Evolutionary conservation across 2,797 vertebrate species (phyloP).

Genomic region (Corythornis leucogaster): DNA sequence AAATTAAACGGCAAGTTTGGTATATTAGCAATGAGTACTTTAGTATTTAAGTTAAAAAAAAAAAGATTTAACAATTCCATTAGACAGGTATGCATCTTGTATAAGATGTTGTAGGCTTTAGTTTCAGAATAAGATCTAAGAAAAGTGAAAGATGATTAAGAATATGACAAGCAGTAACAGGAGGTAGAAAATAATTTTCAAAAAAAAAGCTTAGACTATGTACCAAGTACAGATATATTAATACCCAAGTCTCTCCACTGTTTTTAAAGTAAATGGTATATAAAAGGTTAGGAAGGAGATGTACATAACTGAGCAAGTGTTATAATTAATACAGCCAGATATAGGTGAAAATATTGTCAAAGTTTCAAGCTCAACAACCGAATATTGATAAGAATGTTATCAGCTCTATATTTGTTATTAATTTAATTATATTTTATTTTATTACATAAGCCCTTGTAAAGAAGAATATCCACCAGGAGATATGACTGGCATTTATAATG

Average conservation of each 20-base stretch:
- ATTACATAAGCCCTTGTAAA: neutral
- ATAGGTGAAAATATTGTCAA: neutral
- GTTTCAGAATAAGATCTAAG: neutral
- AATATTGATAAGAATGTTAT: neutral
- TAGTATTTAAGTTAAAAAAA: neutral
- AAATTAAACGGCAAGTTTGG: neutral
- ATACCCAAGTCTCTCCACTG: neutral
- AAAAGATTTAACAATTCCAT: neutral
- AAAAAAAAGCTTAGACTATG: neutral
- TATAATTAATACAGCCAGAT: neutral
- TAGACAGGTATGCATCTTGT: neutral
- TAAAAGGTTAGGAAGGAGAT: neutral
- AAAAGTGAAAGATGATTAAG: neutral
- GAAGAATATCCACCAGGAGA: neutral
- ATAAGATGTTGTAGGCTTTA: neutral
- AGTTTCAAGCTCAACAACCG: neutral
- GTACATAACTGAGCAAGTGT: neutral
- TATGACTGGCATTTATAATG: neutral
- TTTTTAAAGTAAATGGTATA: neutral
- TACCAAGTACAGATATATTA: neutral
- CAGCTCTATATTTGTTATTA: neutral
- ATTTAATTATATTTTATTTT: neutral
- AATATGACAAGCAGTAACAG: neutral
- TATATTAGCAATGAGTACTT: neutral
- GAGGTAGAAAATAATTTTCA: neutral